A percentile compares a stretch with the other conserved stretches of the same genome.
Evolutionary conservation across 1,140 invertebrate species (phyloP).

Genomic region (Belonocnema kinseyi): DNA sequence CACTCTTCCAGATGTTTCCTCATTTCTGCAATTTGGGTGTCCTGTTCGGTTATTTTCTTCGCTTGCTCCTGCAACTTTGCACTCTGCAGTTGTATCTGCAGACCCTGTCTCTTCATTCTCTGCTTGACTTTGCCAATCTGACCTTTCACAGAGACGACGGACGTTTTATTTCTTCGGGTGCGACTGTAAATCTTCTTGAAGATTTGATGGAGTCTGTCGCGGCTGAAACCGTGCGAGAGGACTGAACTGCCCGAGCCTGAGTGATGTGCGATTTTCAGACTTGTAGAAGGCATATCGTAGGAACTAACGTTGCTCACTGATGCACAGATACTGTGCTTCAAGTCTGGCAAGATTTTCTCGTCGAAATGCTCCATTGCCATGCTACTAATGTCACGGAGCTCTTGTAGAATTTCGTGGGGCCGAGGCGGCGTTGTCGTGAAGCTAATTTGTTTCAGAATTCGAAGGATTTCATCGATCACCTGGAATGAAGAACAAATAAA

Average conservation of each 20-base stretch:
- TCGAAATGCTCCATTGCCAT: constrained; percentile 99
- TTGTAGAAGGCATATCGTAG: constrained; percentile 66
- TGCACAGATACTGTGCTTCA: constrained; percentile 71
- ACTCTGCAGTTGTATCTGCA: constrained; percentile 72
- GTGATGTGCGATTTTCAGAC: constrained; percentile 66
- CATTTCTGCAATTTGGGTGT: constrained; percentile 74
- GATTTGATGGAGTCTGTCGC: constrained; percentile 67
- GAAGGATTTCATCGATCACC: constrained; percentile 92
- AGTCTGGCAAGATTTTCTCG: constrained; percentile 86
- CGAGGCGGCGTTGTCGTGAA: constrained; percentile 82
- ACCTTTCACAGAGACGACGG: constrained; percentile 56
- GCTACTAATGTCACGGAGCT: constrained; percentile 92
- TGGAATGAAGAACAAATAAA: constrained; percentile 65
- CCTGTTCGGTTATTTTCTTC: constrained; percentile 74
- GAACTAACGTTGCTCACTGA: constrained; percentile 64
- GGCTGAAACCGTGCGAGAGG: constrained; percentile 58
- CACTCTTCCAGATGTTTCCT: constrained; percentile 77
- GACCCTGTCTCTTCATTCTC: constrained; percentile 67
- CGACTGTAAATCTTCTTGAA: constrained; percentile 69
- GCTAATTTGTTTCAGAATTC: constrained; percentile 83
- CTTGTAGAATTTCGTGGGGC: constrained; percentile 91
- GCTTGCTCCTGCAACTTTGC: constrained; percentile 74
- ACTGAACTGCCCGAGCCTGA: constrained; percentile 44
- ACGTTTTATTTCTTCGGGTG: constrained; percentile 68
- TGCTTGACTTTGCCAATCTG: constrained; percentile 66